Conservation (phyloP, 2,113 vertebrate species). For the Sminthopsis crassicaudata region DNA sequence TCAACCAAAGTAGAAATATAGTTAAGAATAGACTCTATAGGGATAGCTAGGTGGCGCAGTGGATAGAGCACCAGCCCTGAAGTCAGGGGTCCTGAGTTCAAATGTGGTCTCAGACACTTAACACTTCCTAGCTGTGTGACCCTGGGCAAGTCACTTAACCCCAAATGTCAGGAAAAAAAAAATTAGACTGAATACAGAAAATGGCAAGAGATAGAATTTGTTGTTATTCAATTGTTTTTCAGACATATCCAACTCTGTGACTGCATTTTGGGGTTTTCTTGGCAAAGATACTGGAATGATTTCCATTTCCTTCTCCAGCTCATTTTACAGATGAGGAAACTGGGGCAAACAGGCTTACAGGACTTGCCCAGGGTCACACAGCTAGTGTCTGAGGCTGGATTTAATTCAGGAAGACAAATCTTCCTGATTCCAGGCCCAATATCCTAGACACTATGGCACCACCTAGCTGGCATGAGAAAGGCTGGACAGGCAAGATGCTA, state of each 20-base stretch:
- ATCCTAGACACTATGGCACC: not conserved
- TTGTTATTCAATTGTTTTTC: no score
- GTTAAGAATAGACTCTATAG: no score
- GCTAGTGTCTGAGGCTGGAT: not conserved
- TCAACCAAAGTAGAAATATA: no score
- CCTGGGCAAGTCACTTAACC: no score
- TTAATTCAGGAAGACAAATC: not conserved
- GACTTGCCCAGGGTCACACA: not conserved
- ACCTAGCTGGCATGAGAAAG: not conserved
- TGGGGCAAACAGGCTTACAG: not conserved
- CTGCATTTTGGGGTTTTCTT: not conserved
- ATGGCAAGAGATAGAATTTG: no score
- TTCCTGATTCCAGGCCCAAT: not conserved
- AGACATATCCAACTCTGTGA: not conserved
- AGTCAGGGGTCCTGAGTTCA: no score
- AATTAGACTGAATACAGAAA: no score
- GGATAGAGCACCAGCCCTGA: no score
- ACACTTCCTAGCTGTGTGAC: no score
- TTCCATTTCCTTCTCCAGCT: not conserved
- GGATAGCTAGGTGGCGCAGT: no score
- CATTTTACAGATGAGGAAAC: not conserved
- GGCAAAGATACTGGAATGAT: not conserved
- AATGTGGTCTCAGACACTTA: no score
- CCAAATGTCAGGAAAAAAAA: no score
- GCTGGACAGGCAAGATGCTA: not conserved